Conservation (phyloP, 2,888 invertebrate genomes). For the Graphium colonna region DNA sequence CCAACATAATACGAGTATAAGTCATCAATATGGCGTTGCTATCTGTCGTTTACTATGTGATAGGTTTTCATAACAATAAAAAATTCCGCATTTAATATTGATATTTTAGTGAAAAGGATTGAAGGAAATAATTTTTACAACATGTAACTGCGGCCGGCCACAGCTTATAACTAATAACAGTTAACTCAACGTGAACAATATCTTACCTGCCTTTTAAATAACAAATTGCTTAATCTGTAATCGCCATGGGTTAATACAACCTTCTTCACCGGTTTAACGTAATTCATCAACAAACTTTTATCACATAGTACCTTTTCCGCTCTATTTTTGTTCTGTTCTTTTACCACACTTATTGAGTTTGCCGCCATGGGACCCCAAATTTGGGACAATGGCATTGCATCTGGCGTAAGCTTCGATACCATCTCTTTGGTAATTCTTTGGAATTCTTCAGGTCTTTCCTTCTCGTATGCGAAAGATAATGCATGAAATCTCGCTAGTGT, state of each 20-base stretch:
- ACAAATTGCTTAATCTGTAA: conserved; percentile 47
- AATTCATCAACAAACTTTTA: conserved; percentile 24
- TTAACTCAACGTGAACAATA: no score
- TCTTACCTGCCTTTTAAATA: no score
- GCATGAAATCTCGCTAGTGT: conserved; percentile 62
- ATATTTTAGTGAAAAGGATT: no score
- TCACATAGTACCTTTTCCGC: conserved; percentile 31
- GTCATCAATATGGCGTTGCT: no score
- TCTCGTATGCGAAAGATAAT: conserved; percentile 44
- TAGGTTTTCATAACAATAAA: no score
- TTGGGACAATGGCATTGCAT: conserved; percentile 14
- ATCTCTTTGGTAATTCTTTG: conserved; percentile 30
- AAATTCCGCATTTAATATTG: no score
- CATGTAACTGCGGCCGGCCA: no score
- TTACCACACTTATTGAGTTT: conserved; percentile 29
- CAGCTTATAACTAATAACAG: no score
- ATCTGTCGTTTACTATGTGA: no score
- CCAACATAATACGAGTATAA: no score
- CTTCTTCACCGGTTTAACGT: conserved; percentile 30
- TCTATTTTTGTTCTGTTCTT: conserved; percentile 38
- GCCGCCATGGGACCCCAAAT: conserved; percentile 27
- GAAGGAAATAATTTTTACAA: no score
- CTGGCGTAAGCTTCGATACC: conserved; percentile 25
- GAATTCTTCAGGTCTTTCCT: conserved; percentile 47
- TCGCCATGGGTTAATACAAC: conserved; percentile 49